Base-by-base conservation (phyloP, 2,888 invertebrate genomes). In the Scotopteryx bipunctaria region DNA sequence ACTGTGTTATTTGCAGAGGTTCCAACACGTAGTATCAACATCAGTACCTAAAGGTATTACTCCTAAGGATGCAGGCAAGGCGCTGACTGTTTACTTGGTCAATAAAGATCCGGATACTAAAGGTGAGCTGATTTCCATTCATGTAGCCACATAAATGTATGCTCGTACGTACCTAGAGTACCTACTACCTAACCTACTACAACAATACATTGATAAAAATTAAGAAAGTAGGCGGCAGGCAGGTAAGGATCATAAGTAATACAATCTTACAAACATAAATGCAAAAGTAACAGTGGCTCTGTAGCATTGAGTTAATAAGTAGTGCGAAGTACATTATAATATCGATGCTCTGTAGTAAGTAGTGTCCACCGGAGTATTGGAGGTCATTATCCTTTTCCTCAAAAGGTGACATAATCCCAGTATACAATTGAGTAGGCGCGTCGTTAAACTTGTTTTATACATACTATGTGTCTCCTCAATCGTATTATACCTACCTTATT, bases 21-120 rank as follows among this genome's bases (percentile, higher is more conserved):
- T 88, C 59, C 81, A 79, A 57, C 61, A 61, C 1, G 31, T 76
- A 32, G 62, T 84, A 0, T 61, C 66, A 0, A 33, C 65, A 33
- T 41, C 71, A 0, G 65, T 87, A 8, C 88, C 89, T 0, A 64
- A 61, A 9, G 85, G 81, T 0, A 21, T 73, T 25, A 66, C 69
- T 0, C 78, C 83, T 1, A 86, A 85, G 61, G 50, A 69, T 0
- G 73, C 76, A 6, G 89, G 89, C 9, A 90, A 90, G 61, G 25
- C 76, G 0, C 50, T 90, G n/a, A 57, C 56, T 2, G 67, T 90
- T 2, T 59, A 67, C 38, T 60, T 90, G 1, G 49, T 75, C 11
- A 86, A 83, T 48, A 64, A 76, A 8, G 67, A 78, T 14, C 88
- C 89, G 6, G 68, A 87, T 50, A 15, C 76, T 0, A 69, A 27